Base-by-base conservation (phyloP, 1,140 invertebrate species). In the Heliconius eleuchia region DNA sequence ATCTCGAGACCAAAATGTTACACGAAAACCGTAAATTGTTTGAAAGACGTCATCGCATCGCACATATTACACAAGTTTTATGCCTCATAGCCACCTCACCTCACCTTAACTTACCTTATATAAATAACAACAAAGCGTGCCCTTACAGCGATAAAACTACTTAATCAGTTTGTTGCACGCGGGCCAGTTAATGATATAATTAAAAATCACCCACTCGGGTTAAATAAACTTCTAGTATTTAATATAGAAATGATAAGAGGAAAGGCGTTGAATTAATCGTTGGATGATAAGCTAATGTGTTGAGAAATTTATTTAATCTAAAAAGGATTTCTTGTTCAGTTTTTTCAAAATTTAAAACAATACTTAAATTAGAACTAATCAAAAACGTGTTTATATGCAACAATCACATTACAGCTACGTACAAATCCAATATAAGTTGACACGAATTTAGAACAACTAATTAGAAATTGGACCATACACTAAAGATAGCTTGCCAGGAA, bases 181-280 rank as follows among this genome's bases (percentile, higher is more conserved):
- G 77, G 85, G 84, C 83, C 78, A 85, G 79, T 91, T 92, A 91
- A 92, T 89, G 91, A 89, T 84, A 91, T 93, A 92, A 92, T 92
- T 92, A 94, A 92, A 94, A 93, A 93, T 90, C 84, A 87, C 88
- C 86, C 84, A 81, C 13, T 66, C 23, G 9, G 0, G 60, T 30
- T 30, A 16, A 23, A n/a, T 27, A 30, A 27, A 66, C 30, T 66
- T 66, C 60, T 30, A 66, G 27, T 66, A 66, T 66, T 66, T 30
- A 16, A 66, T 66, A 66, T 66, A n/a, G 27, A 66, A 66, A 66
- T 66, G 60, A 66, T 30, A 66, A 66, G 27, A 23, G 11, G n/a
- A 66, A 6, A 46, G 42, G 13, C 34, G 18, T n/a, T 57, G 5
- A 57, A 57, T n/a, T 7, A 57, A 57, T n/a, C 0, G 6, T 23